These are phyloP conservation scores for Colistium nudipinnis DNA, from an alignment of 2,113 vertebrate genomes.

Conservation along the genomic window DNA sequence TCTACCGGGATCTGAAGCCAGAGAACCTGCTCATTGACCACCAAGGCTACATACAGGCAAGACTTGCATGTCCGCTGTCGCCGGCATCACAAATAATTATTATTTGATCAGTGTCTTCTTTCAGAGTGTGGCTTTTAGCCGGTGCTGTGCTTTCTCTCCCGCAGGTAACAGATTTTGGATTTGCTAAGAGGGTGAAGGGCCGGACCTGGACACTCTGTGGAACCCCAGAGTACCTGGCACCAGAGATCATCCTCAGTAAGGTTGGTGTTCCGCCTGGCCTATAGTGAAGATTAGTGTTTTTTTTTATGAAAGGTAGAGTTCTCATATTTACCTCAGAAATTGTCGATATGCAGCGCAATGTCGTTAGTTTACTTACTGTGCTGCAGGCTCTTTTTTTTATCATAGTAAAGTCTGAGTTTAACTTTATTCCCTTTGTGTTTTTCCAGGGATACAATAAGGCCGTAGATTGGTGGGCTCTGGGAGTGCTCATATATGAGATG, in stretches of 20 bases:
- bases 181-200: constrained; percentile 94
- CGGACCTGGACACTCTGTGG: constrained; percentile 95
- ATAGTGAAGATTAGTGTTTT: neutral
- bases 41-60: constrained; percentile 92
- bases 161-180: constrained; percentile 96
- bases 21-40: constrained; percentile 96
- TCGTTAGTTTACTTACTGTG: no score
- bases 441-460: constrained; percentile 94
- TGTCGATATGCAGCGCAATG: neutral
- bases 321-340: neutral
- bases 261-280: constrained; percentile 60
- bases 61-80: neutral
- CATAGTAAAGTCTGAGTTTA: neutral
- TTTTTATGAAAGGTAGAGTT: neutral
- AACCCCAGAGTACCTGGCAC: constrained; percentile 93
- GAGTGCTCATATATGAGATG: constrained; percentile 96
- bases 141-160: neutral
- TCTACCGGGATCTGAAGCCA: constrained; percentile 94
- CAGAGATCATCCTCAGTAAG: constrained; percentile 95
- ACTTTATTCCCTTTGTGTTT: constrained; percentile 25
- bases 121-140: neutral
- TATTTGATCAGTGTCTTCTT: neutral
- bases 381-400: neutral
- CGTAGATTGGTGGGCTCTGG: constrained; percentile 96
- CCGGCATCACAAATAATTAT: neutral